Percentiles rank a stretch among this genome's conserved stretches.
phyloP scores from a whole-genome alignment of 1,140 invertebrate genomes.

The Drosophila persimilis region DNA sequence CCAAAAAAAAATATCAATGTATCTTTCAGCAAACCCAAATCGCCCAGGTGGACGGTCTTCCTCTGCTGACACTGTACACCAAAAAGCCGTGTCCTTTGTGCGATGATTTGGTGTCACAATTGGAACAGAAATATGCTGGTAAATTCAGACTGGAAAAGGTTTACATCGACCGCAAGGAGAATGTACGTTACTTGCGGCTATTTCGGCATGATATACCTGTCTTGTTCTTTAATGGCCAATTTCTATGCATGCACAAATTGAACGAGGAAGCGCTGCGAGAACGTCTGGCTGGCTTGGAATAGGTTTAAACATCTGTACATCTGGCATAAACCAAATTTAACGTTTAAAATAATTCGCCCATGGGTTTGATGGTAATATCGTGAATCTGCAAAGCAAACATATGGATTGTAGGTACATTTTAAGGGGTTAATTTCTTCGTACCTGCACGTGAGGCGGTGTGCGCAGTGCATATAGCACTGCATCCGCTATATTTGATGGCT shows the following conservation, averaged over 20 bases:
- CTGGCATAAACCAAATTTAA: neutral
- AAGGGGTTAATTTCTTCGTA: slow-evolving; percentile 3
- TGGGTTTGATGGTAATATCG: slow-evolving; percentile 81
- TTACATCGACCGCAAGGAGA: slow-evolving; percentile 89
- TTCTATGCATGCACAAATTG: slow-evolving; percentile 92
- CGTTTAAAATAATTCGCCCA: slow-evolving; percentile 81
- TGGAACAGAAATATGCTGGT: slow-evolving; percentile 85
- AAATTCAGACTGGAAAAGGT: slow-evolving; percentile 88
- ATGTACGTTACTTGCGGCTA: slow-evolving; percentile 88
- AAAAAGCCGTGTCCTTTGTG: slow-evolving; percentile 92
- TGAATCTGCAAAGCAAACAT: slow-evolving; percentile 71
- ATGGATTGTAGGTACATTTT: neutral
- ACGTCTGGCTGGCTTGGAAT: slow-evolving; percentile 76
- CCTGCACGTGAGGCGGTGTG: slow-evolving; percentile 86
- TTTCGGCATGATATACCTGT: slow-evolving; percentile 95
- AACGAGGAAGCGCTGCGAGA: slow-evolving; percentile 85
- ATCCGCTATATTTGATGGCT: slow-evolving; percentile 85
- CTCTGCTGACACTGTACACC: slow-evolving; percentile 90
- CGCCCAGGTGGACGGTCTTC: slow-evolving; percentile 47
- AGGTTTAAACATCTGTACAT: slow-evolving; percentile 1
- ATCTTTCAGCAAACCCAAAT: slow-evolving; percentile 39
- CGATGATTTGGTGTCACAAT: slow-evolving; percentile 89
- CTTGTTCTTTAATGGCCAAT: slow-evolving; percentile 91
- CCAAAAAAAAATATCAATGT: neutral
- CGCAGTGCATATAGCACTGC: slow-evolving; percentile 85